These are phyloP conservation scores for Philereme vetulata DNA, from an alignment of 2,888 invertebrate species.

Conservation along the genomic window DNA sequence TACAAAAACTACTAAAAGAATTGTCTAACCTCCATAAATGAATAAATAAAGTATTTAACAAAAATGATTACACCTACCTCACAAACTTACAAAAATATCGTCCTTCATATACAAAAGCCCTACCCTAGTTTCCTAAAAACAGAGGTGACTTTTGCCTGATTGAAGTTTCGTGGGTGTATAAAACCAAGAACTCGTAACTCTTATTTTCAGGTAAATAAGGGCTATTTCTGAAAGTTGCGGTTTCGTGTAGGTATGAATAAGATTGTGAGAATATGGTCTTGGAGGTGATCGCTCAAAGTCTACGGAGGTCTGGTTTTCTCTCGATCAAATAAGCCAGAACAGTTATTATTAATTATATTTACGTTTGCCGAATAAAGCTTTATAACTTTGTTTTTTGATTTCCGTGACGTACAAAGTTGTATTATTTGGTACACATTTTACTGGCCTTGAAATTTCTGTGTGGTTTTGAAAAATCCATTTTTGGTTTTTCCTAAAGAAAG, in stretches of 20 bases:
- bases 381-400: conserved; percentile 28
- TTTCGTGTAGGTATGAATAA: conserved; percentile 18
- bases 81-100: conserved; percentile 19
- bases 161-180: not conserved
- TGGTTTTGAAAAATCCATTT: no score
- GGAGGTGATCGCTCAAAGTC: conserved; percentile 54
- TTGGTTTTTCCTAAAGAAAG: no score
- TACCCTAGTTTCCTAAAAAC: conserved; percentile 17
- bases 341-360: conserved; percentile 53
- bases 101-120: conserved; percentile 7
- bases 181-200: conserved; percentile 10
- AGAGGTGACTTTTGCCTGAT: conserved; percentile 14
- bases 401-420: no score
- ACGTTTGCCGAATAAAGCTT: conserved; percentile 32
- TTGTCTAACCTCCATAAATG: conserved; percentile 25
- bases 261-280: conserved; percentile 42
- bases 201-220: conserved; percentile 18
- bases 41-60: conserved; percentile 41
- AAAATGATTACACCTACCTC: conserved; percentile 41
- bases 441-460: no score
- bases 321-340: conserved; percentile 54
- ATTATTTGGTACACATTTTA: no score
- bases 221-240: conserved; percentile 1
- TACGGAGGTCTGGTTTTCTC: conserved; percentile 45
- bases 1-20: not conserved